Base-by-base conservation (phyloP, 2,888 invertebrate species). In the Brenthis hecate region DNA sequence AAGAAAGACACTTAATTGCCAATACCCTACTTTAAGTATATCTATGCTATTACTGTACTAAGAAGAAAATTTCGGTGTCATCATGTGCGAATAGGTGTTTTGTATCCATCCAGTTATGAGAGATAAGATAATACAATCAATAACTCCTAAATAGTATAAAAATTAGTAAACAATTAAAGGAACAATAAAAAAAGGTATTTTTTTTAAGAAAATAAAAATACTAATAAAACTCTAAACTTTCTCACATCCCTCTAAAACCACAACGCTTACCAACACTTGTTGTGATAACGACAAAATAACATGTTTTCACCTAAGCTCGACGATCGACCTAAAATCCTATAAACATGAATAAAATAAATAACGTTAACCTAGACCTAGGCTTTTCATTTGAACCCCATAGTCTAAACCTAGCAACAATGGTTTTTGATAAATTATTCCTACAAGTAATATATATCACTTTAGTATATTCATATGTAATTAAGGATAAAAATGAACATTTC, bases 321-420 rank as follows among this genome's bases (percentile, higher is more conserved):
- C 82, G 74, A 77, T 74, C 84, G 86, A 87, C 91, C 89, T 81
- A 79, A 77, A 86, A 83, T 78, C 86, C 91, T 77, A 90, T 81
- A 84, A 87, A 85, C 77, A 74, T 68, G 69, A 78, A 80, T 81
- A 85, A 86, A 89, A 91, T 91, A 91, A 90, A 91, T 89, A 89
- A 81, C 80, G 74, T 77, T 77, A 72, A 77, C 77, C 72, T 62
- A 74, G 50, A 72, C 72, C 72, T 69, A 69, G 62, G 70, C 63
- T 76, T 84, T 85, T 84, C 90, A 91, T 90, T 91, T 85, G 81
- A 70, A 65, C 74, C 56, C 57, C 62, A 28, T 4, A 28, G 28
- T 28, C 28, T 28, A 65, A 71, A 70, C 56, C 50, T 57, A 54
- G 47, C 66, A 66, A 54, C 73, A 73, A 91, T 89, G 90, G 81